Percentiles rank a stretch among this genome's conserved stretches.
These are phyloP conservation scores for Clavelina lepadiformis DNA, from an alignment of 23 tunicate species.

Conservation along the genomic window DNA sequence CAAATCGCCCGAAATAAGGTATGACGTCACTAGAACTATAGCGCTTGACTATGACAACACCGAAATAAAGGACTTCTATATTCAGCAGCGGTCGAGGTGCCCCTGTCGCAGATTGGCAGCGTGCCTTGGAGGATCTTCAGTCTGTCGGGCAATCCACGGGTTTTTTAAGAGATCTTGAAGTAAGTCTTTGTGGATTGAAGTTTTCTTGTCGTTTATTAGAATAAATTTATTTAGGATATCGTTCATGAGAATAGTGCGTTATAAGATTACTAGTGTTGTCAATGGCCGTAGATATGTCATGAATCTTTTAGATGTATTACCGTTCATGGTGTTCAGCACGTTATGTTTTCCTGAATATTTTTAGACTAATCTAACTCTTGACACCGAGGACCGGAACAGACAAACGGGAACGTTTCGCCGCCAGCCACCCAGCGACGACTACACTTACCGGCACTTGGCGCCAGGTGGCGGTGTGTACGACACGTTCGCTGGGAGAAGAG, in stretches of 20 bases:
- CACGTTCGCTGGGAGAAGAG: conserved; percentile 8
- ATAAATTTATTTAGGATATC: too few species aligned
- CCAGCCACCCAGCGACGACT: background rate
- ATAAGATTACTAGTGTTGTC: too few species aligned
- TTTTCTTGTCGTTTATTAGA: too few species aligned
- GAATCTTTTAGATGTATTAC: too few species aligned
- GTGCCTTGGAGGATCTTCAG: conserved; percentile 75
- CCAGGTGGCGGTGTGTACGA: conserved; percentile 22
- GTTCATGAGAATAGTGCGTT: too few species aligned
- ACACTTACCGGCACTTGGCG: background rate
- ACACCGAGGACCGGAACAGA: conserved; percentile 4
- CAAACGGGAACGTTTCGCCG: conserved; percentile 1
- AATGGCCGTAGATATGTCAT: too few species aligned
- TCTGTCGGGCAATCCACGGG: conserved; percentile 79
- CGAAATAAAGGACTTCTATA: too few species aligned
- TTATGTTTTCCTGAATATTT: background rate
- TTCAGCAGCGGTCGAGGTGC: conserved; percentile 3
- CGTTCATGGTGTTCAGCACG: too few species aligned
- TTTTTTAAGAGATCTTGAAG: conserved; percentile 70
- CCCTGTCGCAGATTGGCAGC: conserved; percentile 65
- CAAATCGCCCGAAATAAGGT: conserved; percentile 59
- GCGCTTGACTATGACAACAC: too few species aligned
- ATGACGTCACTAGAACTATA: too few species aligned
- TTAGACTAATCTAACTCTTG: conserved; percentile 44
- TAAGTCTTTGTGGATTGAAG: conserved; percentile 3